Conservation (phyloP, 2,797 vertebrate genomes). For the Paedocypris micromegethes region DNA sequence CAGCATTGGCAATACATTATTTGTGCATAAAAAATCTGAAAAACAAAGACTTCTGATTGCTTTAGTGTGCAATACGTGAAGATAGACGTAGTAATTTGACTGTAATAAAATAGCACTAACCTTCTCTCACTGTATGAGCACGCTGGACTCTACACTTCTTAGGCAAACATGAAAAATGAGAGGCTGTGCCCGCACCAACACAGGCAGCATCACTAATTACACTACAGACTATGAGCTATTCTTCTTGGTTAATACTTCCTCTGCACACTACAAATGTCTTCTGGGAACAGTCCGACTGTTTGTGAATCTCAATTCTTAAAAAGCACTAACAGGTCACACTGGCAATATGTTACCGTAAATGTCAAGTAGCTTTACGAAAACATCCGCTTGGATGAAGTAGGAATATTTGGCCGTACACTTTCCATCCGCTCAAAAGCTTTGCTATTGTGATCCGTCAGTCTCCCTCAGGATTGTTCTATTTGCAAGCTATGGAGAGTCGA, state of each 20-base stretch:
- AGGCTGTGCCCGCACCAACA: conserved; percentile 33
- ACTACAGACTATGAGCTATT: conserved; percentile 28
- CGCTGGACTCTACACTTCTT: conserved; percentile 30
- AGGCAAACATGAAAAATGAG: conserved; percentile 32
- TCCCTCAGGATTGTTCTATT: conserved; percentile 59
- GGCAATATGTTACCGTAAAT: conserved; percentile 5
- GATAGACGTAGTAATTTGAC: conserved; percentile 30
- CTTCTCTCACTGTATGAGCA: conserved; percentile 9
- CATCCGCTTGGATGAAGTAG: neutral
- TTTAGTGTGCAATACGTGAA: conserved; percentile 22
- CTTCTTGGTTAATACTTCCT: conserved; percentile 25
- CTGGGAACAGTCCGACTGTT: conserved; percentile 8
- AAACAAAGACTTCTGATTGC: neutral
- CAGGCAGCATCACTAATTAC: conserved; percentile 28
- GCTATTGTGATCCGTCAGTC: conserved; percentile 53
- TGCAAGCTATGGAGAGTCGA: conserved; percentile 49
- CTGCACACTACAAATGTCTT: conserved; percentile 18
- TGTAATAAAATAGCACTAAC: conserved; percentile 32
- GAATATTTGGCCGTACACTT: conserved; percentile 1
- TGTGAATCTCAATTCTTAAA: conserved; percentile 17
- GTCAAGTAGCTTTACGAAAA: neutral
- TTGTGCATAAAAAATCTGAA: too few species aligned
- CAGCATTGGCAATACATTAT: too few species aligned
- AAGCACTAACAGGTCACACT: conserved; percentile 15
- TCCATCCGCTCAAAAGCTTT: conserved; percentile 3